These are phyloP conservation scores for Harpagus bidentatus DNA, from an alignment of 2,113 vertebrate genomes.

Conservation along the genomic window DNA sequence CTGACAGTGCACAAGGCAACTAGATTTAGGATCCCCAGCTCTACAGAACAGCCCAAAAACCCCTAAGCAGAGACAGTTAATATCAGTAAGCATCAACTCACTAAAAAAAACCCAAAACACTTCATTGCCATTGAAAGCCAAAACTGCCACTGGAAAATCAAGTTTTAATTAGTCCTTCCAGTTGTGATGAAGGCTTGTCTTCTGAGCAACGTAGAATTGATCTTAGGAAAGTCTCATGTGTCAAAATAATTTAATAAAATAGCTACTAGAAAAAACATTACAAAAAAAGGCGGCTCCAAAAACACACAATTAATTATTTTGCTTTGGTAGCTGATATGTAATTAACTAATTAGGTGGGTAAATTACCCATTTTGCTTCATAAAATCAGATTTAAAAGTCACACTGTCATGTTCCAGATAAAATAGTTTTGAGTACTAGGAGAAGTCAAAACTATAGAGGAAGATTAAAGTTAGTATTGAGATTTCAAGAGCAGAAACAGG, in stretches of 20 bases:
- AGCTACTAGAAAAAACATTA: neutral
- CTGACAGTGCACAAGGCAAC: neutral
- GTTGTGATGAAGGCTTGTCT: neutral
- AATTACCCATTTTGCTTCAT: neutral
- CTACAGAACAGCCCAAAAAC: neutral
- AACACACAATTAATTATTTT: neutral
- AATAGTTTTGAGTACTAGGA: neutral
- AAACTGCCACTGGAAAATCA: neutral
- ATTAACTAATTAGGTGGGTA: constrained; percentile 1
- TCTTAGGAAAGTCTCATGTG: neutral
- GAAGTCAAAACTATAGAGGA: neutral
- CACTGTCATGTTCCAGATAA: neutral
- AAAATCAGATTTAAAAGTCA: neutral
- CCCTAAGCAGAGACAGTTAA: neutral
- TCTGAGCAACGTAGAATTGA: neutral
- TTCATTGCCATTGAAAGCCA: neutral
- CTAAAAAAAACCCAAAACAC: neutral
- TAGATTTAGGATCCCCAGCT: neutral
- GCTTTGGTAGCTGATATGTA: neutral
- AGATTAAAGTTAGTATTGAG: neutral
- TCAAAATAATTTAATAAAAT: neutral
- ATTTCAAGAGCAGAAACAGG: neutral
- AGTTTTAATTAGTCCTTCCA: neutral
- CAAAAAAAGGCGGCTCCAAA: neutral
- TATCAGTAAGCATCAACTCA: neutral